These are phyloP conservation scores for Brachyptera putata DNA, from an alignment of 2,888 invertebrate species.

Conservation along the genomic window DNA sequence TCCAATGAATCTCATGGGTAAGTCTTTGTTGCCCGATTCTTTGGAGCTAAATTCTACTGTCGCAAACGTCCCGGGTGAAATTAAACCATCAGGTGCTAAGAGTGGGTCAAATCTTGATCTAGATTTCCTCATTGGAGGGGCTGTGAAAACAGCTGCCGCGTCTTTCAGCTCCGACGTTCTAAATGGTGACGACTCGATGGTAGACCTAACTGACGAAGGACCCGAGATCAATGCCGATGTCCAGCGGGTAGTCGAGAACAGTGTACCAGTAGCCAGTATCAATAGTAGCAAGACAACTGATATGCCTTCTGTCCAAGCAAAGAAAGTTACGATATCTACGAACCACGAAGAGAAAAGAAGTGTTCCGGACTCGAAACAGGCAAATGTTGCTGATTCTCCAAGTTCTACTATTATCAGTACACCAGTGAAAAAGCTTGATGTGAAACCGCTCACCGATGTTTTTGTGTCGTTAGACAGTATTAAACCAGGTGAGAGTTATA, in stretches of 20 bases:
- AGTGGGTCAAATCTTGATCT: constrained; percentile 44
- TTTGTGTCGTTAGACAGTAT: constrained; percentile 70
- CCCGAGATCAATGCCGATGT: constrained; percentile 14
- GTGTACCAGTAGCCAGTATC: background rate
- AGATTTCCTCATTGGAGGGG: constrained; percentile 50
- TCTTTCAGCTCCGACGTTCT: constrained; percentile 28
- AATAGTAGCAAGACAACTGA: background rate
- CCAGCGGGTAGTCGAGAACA: background rate
- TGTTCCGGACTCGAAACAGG: background rate
- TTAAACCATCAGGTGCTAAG: background rate
- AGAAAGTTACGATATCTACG: background rate
- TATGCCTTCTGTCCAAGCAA: background rate
- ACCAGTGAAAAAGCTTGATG: constrained; percentile 42
- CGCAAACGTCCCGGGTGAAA: background rate
- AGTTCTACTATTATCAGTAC: background rate
- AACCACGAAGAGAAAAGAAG: background rate
- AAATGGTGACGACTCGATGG: constrained; percentile 53
- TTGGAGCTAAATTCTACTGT: background rate
- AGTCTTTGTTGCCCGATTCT: constrained; percentile 32
- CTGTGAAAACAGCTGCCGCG: constrained; percentile 31
- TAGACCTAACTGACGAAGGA: constrained; percentile 51
- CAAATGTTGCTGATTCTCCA: background rate
- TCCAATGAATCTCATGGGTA: constrained; percentile 59
- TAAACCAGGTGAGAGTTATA: constrained; percentile 68
- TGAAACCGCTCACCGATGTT: constrained; percentile 62